These are phyloP conservation scores for Drosophila diplacantha DNA, from an alignment of 2,888 invertebrate species.

Conservation along the genomic window DNA sequence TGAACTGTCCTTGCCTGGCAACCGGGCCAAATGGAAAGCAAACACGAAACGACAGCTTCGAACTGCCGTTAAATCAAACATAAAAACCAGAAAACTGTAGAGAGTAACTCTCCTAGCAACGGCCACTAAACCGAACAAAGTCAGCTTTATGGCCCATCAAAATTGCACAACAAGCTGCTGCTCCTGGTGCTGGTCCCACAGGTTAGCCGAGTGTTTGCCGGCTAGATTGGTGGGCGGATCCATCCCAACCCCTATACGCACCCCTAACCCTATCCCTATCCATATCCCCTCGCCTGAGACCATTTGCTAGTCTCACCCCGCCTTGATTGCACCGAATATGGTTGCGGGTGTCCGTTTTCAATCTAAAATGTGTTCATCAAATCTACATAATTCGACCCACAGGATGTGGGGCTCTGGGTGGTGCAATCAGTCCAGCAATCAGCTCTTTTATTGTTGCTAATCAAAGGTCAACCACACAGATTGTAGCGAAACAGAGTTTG, in stretches of 20 bases:
- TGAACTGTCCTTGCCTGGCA: slow-evolving; percentile 43
- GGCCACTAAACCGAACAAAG: slow-evolving; percentile 49
- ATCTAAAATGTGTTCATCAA: slow-evolving; percentile 55
- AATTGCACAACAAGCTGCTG: slow-evolving; percentile 51
- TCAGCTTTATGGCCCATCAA: slow-evolving; percentile 49
- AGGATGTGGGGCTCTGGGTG: slow-evolving; percentile 22
- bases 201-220: slow-evolving; percentile 28
- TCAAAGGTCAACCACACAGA: slow-evolving; percentile 53
- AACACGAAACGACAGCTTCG: slow-evolving; percentile 38
- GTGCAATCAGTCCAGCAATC: slow-evolving; percentile 62
- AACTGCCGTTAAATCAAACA: slow-evolving; percentile 41
- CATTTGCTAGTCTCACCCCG: slow-evolving; percentile 31
- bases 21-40: slow-evolving; percentile 48
- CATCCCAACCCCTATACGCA: background rate
- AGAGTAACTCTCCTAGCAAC: slow-evolving; percentile 34
- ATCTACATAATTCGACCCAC: slow-evolving; percentile 61
- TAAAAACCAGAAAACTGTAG: slow-evolving; percentile 39
- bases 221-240: slow-evolving; percentile 27
- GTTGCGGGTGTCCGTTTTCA: slow-evolving; percentile 38
- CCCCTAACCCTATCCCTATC: background rate
- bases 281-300: background rate
- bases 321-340: slow-evolving; percentile 46
- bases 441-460: slow-evolving; percentile 66
- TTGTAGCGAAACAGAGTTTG: slow-evolving; percentile 39
- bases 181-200: slow-evolving; percentile 22